Conservation (phyloP, 2,888 invertebrate species). For the Boloria selene region DNA sequence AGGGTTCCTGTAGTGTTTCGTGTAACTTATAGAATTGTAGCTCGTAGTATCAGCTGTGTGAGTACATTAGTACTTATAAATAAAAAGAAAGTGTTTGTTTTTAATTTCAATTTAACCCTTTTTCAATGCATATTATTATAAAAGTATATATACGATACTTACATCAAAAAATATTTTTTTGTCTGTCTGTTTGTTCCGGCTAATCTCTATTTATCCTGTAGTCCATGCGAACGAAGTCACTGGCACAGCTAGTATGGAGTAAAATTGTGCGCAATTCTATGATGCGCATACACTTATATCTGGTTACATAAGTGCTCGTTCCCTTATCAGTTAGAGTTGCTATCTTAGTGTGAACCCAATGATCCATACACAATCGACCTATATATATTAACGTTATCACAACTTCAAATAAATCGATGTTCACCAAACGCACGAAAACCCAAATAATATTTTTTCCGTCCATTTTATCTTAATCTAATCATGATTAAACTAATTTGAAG, state of each 20-base stretch:
- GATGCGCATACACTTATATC: conserved; percentile 70
- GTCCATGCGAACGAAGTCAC: too few species aligned
- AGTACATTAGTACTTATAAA: too few species aligned
- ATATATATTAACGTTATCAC: conserved; percentile 25
- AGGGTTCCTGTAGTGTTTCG: conserved; percentile 9
- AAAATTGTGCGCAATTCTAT: conserved; percentile 46
- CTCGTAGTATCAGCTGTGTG: conserved; percentile 41
- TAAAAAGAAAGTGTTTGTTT: too few species aligned
- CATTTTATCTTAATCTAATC: background rate
- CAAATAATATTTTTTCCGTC: conserved; percentile 7
- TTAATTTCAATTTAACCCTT: too few species aligned
- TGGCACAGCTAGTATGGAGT: conserved; percentile 35
- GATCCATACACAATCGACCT: conserved; percentile 33
- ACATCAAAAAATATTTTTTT: too few species aligned
- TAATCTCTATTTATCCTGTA: too few species aligned
- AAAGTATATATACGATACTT: too few species aligned
- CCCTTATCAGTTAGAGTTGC: conserved; percentile 41
- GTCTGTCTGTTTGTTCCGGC: too few species aligned
- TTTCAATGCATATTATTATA: too few species aligned
- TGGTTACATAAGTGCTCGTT: conserved; percentile 70
- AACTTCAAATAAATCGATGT: conserved; percentile 12
- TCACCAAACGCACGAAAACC: conserved; percentile 6
- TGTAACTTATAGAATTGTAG: conserved; percentile 44
- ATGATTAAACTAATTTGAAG: background rate
- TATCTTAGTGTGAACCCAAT: conserved; percentile 47